Conservation (phyloP, 2,888 invertebrate species). For the Choristoneura rosaceana region DNA sequence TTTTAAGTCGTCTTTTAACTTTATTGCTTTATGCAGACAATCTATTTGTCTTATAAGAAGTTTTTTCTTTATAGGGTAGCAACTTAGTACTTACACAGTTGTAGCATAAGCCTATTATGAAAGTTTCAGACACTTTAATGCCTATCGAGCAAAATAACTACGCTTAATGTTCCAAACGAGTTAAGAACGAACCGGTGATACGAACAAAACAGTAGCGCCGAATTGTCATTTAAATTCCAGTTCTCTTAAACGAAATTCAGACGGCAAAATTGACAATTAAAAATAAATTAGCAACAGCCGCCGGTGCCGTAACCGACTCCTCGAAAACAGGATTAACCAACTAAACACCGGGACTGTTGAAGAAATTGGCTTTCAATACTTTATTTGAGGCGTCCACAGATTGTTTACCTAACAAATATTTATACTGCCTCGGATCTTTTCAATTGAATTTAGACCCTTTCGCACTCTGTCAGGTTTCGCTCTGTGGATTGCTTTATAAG, state of each 20-base stretch:
- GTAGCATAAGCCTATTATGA: too few species aligned
- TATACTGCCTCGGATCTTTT: constrained; percentile 35
- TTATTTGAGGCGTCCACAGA: constrained; percentile 42
- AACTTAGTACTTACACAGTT: too few species aligned
- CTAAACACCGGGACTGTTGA: constrained; percentile 40
- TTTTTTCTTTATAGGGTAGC: too few species aligned
- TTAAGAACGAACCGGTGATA: background rate
- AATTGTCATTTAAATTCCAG: constrained; percentile 25
- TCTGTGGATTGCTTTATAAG: background rate
- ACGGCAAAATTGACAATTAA: constrained; percentile 41
- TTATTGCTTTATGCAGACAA: too few species aligned
- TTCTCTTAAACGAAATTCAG: constrained; percentile 26
- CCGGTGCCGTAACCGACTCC: constrained; percentile 27
- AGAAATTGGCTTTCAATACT: constrained; percentile 48
- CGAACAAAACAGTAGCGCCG: background rate
- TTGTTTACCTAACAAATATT: constrained; percentile 49
- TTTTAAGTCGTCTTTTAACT: background rate
- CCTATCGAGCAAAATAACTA: background rate
- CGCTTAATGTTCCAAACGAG: background rate
- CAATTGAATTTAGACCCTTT: constrained; percentile 28
- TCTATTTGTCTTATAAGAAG: too few species aligned
- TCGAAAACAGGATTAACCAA: constrained; percentile 43
- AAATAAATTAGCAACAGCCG: constrained; percentile 40
- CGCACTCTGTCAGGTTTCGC: constrained; percentile 12
- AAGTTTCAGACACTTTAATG: background rate